Conservation (phyloP, 2,888 invertebrate species). For the Sylvicola cinctus region DNA sequence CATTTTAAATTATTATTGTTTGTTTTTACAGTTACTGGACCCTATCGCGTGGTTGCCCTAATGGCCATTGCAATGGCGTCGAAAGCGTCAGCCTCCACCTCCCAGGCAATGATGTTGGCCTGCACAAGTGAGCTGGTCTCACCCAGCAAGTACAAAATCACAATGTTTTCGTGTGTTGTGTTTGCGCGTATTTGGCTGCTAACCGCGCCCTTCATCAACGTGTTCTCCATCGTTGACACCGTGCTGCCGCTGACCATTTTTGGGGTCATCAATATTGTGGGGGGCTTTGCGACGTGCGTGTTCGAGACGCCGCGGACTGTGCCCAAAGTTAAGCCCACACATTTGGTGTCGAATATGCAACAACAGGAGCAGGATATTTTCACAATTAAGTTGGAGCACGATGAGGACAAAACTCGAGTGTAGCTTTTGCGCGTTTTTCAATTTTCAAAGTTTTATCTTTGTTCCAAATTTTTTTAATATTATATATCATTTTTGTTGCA, state of each 20-base stretch:
- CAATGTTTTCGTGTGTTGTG: conserved; percentile 22
- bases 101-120: conserved; percentile 23
- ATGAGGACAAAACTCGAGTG: no score
- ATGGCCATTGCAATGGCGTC: conserved; percentile 24
- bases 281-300: conserved; percentile 17
- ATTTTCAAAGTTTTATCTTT: no score
- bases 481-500: no score
- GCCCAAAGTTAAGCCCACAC: no score
- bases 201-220: conserved; percentile 24
- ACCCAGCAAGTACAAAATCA: conserved; percentile 18
- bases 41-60: conserved; percentile 12
- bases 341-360: no score
- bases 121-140: conserved; percentile 24
- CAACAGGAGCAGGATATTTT: no score
- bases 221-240: conserved; percentile 18
- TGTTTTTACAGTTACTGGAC: not conserved
- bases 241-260: conserved; percentile 21
- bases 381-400: no score
- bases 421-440: no score
- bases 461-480: no score
- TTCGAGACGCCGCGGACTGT: no score
- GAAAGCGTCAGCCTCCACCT: conserved; percentile 23
- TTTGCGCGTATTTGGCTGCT: conserved; percentile 23
- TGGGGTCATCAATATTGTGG: conserved; percentile 17
- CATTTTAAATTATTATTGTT: not conserved